Evolutionary conservation across 2,113 vertebrate genomes (phyloP).

Genomic region (Hepsetus odoe): DNA sequence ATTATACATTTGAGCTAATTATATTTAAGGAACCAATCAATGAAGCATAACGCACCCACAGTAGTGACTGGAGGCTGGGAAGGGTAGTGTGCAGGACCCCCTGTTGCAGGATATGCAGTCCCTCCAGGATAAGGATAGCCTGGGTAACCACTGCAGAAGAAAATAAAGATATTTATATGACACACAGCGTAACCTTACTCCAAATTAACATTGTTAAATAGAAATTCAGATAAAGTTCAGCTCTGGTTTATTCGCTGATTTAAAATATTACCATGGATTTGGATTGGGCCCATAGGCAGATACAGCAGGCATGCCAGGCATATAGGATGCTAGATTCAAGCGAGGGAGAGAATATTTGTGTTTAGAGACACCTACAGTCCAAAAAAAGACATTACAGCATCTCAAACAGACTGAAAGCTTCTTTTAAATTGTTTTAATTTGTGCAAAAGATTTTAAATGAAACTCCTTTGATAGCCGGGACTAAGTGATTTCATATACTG

Average conservation of each 20-base stretch:
- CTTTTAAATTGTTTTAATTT: too few species aligned
- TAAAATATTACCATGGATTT: conserved; percentile 84
- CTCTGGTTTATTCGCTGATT: not conserved
- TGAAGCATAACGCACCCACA: conserved; percentile 82
- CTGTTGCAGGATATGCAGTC: conserved; percentile 84
- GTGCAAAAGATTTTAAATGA: too few species aligned
- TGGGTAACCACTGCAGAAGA: conserved; percentile 82
- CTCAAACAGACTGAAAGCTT: not conserved
- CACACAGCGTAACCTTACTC: not conserved
- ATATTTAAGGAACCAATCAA: not conserved
- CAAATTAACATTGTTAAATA: too few species aligned
- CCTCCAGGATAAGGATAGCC: conserved; percentile 85
- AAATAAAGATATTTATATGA: conserved; percentile 35
- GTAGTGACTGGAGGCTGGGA: conserved; percentile 86
- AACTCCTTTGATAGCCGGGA: not conserved
- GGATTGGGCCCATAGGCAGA: conserved; percentile 84
- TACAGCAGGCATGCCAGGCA: conserved; percentile 88
- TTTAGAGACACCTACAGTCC: conserved; percentile 65
- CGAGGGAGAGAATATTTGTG: conserved; percentile 47
- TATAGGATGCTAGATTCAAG: conserved; percentile 85
- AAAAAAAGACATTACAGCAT: conserved; percentile 22
- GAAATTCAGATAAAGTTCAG: too few species aligned
- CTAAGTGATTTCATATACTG: too few species aligned
- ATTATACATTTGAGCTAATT: not conserved
- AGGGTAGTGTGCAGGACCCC: conserved; percentile 85